Evolutionary conservation across 2,888 invertebrate genomes (phyloP), one percentile per base, ranked within the genome.

Genomic region (Tetragonula carbonaria): DNA sequence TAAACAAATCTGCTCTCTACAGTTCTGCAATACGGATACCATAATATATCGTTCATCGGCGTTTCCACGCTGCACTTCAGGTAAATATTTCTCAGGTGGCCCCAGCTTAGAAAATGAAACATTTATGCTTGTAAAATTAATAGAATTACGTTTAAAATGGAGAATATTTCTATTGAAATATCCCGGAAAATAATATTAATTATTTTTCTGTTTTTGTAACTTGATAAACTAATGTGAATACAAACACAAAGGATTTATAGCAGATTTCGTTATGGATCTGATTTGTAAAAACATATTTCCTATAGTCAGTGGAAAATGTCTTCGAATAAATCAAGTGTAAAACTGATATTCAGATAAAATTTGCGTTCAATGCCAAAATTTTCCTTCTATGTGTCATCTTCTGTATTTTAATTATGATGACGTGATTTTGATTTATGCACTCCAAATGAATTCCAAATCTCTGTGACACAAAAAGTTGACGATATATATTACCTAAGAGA

Each of bases 21-120:
- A 93, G 97, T 97, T n/a, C 96, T 95, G 93, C 97, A 97, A 86
- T 97, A 97, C 0, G 98, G 98, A 93, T 98, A 98, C 96, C 98
- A 97, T 94, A 98, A 96, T 59, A 98, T 96, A 91, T 97, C 97
- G 95, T 97, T 97, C 85, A 98, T 97, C 5, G 99, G 99, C 90
- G 97, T 97, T 85, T 96, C 96, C 67, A 97, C 95, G 0, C 97
- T 97, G 95, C 97, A 97, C 91, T 97, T 97, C 82, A 97, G 95
- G 65, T 97, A 97, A 45, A 97, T 95, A 67, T 95, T 94, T 14
- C 97, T 97, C 91, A 98, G 97, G 85, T 97, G 96, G 1, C 97
- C 96, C 99, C 99, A 99, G 6, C 96, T 94, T 50, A 2, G 84
- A 53, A 51, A 33, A 62, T 57, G 23, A 55, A 75, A 51, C 5